These are phyloP conservation scores for Phenganax subtilis DNA, from an alignment of 92 coral and sea anemone genomes.

Conservation along the genomic window DNA sequence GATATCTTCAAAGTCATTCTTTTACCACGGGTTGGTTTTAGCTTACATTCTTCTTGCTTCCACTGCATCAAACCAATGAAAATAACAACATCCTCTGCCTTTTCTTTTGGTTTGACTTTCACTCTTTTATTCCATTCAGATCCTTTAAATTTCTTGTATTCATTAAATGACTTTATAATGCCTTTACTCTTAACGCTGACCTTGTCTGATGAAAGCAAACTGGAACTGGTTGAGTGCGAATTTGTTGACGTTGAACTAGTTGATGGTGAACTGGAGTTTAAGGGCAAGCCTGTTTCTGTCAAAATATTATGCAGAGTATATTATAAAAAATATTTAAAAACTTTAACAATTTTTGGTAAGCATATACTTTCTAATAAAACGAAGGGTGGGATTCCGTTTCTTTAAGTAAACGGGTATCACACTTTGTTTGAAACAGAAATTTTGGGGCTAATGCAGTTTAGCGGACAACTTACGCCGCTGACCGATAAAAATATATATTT, in stretches of 20 bases:
- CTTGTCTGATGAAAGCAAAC: background rate
- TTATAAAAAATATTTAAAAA: too few species aligned
- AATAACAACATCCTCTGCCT: conserved; percentile 53
- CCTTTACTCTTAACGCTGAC: background rate
- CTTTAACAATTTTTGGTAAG: too few species aligned
- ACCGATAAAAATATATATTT: too few species aligned
- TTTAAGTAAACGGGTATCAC: too few species aligned
- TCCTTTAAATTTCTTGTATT: conserved; percentile 13
- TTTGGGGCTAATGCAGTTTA: too few species aligned
- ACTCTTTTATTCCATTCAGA: conserved; percentile 4
- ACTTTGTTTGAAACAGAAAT: too few species aligned
- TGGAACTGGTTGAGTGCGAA: background rate
- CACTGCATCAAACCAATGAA: conserved; percentile 50
- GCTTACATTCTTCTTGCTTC: conserved; percentile 27
- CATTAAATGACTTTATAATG: background rate
- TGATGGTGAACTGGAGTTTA: background rate
- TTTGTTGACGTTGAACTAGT: background rate
- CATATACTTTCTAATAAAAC: too few species aligned
- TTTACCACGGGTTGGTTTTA: conserved; percentile 52
- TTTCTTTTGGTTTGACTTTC: conserved; percentile 37
- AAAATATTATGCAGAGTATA: too few species aligned
- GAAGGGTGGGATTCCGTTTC: too few species aligned
- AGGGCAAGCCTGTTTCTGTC: too few species aligned
- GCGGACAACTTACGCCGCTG: too few species aligned
- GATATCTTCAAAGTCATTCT: conserved; percentile 44